phyloP scores from a whole-genome alignment of 2,113 vertebrate genomes.

The Crotalus viridis region DNA sequence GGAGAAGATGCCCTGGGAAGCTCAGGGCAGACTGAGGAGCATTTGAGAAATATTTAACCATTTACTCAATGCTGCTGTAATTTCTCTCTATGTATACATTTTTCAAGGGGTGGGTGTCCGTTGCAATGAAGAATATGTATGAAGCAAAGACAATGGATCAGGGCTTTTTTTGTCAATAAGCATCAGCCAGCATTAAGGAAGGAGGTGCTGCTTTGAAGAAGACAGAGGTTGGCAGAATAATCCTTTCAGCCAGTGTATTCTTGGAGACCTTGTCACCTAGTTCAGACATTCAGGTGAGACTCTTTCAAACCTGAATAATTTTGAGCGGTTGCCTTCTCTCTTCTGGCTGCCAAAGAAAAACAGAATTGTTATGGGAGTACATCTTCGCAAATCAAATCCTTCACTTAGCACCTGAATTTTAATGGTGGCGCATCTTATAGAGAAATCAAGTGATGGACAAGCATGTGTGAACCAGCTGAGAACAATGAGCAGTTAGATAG shows the following conservation, averaged over 20 bases:
- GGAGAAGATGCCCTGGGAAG: background rate
- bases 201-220: background rate
- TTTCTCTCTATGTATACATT: background rate
- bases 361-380: too few species aligned
- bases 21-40: background rate
- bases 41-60: background rate
- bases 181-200: background rate
- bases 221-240: background rate
- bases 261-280: background rate
- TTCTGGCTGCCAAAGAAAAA: background rate
- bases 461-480: background rate
- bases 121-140: background rate
- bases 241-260: background rate
- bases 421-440: background rate
- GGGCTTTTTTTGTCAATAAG: background rate
- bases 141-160: background rate
- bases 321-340: background rate
- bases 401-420: background rate
- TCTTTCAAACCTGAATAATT: background rate
- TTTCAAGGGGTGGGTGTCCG: background rate
- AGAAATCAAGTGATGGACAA: too few species aligned
- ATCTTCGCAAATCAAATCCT: background rate
- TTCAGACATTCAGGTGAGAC: background rate
- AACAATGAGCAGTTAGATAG: background rate
- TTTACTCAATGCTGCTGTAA: background rate